Conservation (phyloP, 2,113 vertebrate species). For the Rhadina sibilatrix region DNA sequence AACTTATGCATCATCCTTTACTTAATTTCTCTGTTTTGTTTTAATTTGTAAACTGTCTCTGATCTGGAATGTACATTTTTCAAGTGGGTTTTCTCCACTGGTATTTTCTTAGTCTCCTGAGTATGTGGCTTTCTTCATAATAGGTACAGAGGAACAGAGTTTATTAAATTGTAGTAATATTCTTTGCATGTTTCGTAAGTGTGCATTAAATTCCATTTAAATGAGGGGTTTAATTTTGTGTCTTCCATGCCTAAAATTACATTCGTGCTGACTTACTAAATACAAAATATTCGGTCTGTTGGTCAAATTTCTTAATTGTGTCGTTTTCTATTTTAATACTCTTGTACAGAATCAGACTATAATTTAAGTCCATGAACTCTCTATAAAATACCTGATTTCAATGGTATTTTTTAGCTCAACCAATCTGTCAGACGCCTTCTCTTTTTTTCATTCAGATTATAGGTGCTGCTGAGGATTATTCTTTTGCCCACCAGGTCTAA, state of each 20-base stretch:
- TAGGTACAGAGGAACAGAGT: constrained; percentile 3
- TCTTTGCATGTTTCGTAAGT: not conserved
- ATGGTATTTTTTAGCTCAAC: not conserved
- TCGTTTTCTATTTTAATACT: not conserved
- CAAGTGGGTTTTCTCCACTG: constrained; percentile 14
- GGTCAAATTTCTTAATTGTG: not conserved
- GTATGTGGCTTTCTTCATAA: constrained; percentile 31
- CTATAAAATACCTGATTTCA: not conserved
- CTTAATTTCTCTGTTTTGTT: constrained; percentile 67
- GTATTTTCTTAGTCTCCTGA: constrained; percentile 38
- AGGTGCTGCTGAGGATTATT: not conserved
- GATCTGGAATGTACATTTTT: constrained; percentile 51
- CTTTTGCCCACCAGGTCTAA: not conserved
- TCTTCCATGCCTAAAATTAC: not conserved
- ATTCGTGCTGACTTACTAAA: not conserved
- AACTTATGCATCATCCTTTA: constrained; percentile 60
- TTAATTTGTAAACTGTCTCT: constrained; percentile 68
- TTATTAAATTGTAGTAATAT: constrained; percentile 32
- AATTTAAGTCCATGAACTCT: not conserved
- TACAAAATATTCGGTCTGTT: not conserved
- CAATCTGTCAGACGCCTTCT: not conserved
- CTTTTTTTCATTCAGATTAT: not conserved
- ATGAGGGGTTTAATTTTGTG: not conserved
- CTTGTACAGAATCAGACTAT: not conserved
- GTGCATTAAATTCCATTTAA: not conserved